phyloP scores from a whole-genome alignment of 2,113 vertebrate species.

The Anser cygnoides region DNA sequence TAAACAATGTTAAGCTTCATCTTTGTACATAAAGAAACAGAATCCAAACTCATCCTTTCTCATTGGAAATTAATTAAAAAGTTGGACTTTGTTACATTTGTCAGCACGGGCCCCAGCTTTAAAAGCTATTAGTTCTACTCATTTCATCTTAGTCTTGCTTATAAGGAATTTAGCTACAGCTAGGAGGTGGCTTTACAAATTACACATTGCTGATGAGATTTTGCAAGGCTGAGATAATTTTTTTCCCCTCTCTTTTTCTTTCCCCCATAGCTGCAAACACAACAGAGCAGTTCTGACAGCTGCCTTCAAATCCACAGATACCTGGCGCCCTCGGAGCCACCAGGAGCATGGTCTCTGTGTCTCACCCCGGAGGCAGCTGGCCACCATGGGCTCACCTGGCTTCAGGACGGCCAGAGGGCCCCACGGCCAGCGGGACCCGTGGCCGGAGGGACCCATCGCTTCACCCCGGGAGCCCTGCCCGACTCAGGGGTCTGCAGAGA shows the following conservation, averaged over 20 bases:
- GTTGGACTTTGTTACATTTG: not conserved
- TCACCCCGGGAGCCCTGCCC: not conserved
- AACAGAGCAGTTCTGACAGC: not conserved
- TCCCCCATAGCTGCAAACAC: not conserved
- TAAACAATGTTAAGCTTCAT: not conserved
- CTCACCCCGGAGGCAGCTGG: not conserved
- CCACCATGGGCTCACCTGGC: not conserved
- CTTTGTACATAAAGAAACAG: not conserved
- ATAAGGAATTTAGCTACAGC: not conserved
- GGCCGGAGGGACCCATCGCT: not conserved
- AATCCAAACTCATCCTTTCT: not conserved
- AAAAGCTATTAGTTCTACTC: not conserved
- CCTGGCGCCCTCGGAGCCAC: not conserved
- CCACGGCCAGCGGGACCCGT: no score
- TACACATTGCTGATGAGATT: accelerated
- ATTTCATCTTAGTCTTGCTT: not conserved
- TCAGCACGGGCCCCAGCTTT: not conserved
- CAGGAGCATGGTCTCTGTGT: accelerated
- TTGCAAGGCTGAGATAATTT: not conserved
- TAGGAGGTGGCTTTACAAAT: not conserved
- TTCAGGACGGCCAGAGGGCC: not conserved
- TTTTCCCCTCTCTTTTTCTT: not conserved
- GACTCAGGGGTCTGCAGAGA: not conserved
- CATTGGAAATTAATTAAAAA: not conserved
- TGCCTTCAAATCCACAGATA: not conserved